Base-by-base conservation (phyloP, 2,797 vertebrate species). In the Adrianichthys oophorus region DNA sequence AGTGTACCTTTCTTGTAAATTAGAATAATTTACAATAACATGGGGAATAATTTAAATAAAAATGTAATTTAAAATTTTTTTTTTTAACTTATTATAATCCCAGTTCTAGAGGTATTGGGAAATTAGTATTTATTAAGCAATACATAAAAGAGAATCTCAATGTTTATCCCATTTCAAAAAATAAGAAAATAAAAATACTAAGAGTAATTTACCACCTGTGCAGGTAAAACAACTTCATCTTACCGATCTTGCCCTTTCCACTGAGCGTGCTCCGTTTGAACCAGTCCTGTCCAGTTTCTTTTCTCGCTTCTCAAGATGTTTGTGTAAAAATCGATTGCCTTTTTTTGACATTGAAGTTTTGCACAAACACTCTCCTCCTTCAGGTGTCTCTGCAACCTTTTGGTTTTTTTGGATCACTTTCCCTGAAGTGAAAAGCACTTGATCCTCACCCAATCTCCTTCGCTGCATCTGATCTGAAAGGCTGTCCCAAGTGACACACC, bases 401-500 rank as follows among this genome's bases (percentile, higher is more conserved):
- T 0, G 29, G 40, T 65, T 59, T 65, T 70, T 56, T 13, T 18
- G 62, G 56, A 59, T 74, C 26, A 48, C 53, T 42, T 51, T 55
- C 56, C 37, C 29, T 52, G 49, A 69, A 32, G 59, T 52, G 42
- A 62, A 51, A 41, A 52, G 60, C 43, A 56, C 48, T 55, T 47
- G 47, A 0, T 29, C 21, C 26, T 64, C 46, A n/a, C 52, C 79
- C 79, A 68, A 79, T 73, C 54, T 13, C 52, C 16, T 44, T 14
- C 41, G 1, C 43, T 1, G 43, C 29, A 46, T 32, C 51, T 0
- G 23, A 19, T 26, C 32, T 17, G 45, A 32, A 37, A 45, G 23
- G 19, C 37, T 7, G 55, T 58, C 74, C 70, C 71, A 37, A 55
- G 79, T 15, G 79, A 23, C 49, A 21, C 81, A 82, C 78, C 80